Evolutionary conservation across 1,140 invertebrate genomes (phyloP).

Genomic region (Conus ventricosus): DNA sequence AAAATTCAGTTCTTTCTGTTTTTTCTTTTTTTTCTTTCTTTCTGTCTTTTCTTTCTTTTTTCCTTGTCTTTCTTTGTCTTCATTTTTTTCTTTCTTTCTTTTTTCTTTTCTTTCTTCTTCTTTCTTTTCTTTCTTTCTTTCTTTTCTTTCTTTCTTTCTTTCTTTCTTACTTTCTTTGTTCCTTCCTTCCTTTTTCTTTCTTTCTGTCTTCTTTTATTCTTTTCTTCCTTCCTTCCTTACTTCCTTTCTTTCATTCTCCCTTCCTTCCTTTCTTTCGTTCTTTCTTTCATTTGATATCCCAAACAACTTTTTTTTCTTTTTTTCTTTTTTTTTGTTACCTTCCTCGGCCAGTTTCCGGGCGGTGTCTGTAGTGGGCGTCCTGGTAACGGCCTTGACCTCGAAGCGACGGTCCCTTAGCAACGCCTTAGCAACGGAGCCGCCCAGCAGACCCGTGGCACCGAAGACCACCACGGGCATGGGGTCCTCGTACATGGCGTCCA

Average conservation of each 20-base stretch:
- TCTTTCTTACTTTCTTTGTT: no score
- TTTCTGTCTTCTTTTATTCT: no score
- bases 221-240: neutral
- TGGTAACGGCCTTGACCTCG: conserved; percentile 58
- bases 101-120: no score
- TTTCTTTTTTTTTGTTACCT: conserved; percentile 37
- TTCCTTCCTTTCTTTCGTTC: neutral
- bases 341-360: conserved; percentile 57
- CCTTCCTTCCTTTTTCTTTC: no score
- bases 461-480: conserved; percentile 58
- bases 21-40: no score
- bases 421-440: conserved; percentile 53
- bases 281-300: neutral
- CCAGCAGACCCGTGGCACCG: conserved; percentile 57
- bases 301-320: neutral
- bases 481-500: conserved; percentile 51
- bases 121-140: no score
- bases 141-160: no score
- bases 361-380: conserved; percentile 54
- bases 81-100: no score
- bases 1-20: no score
- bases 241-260: no score
- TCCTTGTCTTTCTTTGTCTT: no score
- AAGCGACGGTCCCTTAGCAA: conserved; percentile 54
- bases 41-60: no score